Base-by-base conservation (phyloP, 2,113 vertebrate genomes). In the Geothlypis trichas region DNA sequence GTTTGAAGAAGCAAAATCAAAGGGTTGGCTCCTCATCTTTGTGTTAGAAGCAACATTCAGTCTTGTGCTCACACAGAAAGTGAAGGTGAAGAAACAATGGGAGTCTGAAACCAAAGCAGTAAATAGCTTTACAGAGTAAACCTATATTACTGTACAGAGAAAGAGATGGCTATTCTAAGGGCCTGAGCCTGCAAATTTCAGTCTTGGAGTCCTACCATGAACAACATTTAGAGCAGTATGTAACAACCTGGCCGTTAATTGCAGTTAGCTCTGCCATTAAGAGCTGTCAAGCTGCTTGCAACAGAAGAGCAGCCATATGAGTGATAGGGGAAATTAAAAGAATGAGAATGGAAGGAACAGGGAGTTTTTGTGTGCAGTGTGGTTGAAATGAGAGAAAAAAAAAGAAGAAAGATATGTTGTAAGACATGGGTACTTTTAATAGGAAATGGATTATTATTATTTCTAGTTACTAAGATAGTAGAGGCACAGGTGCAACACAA, bases 281-380 rank as follows among this genome's bases (percentile, higher is more conserved):
- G 75, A 85, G 9, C 75, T 92, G 72, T 88, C 75, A 79, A 65
- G 33, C 8, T 82, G 27, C 82, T 78, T 78, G 88, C 66, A 72
- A 52, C 33, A 79, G 58, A 94, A 89, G 28, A 91, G 66, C 58
- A 79, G n/a, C 39, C 66, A 47, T 63, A 85, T 26, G 71, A 90
- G 51, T 73, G 67, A 35, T 62, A 28, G 26, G 28, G 19, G 13
- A 83, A 76, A 65, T 86, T 42, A 41, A 77, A 88, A 76, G 31
- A 90, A 62, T 19, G 33, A 17, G 13, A 84, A 39, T 59, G 19
- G 62, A 75, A 71, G 52, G 33, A 89, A 28, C 14, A 10, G 35
- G 35, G 20, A 0, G 0, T 2, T 61, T 39, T 61, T 74, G 35
- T 63, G 23, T 68, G 27, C 15, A 52, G 16, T 78, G 15, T 7